phyloP scores from a whole-genome alignment of 2,797 vertebrate species.

The Sylvia borin region DNA sequence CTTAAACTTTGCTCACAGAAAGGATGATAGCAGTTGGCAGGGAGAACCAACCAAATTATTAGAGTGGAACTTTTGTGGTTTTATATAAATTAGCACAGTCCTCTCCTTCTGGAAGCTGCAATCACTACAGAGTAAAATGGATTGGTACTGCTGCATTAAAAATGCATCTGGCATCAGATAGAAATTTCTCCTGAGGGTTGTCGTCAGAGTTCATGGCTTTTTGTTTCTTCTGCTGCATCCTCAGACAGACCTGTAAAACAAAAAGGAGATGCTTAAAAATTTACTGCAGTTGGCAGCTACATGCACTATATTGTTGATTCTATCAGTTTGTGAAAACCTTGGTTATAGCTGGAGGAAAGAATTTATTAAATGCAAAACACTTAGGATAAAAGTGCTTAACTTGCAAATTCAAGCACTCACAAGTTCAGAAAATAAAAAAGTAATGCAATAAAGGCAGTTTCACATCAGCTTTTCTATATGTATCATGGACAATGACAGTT shows the following conservation, averaged over 20 bases:
- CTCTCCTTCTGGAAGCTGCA: conserved; percentile 18
- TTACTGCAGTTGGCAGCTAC: background rate
- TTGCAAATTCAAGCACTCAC: conserved; percentile 11
- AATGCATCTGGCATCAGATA: background rate
- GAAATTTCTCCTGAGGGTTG: background rate
- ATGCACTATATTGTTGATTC: background rate
- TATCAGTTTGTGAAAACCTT: background rate
- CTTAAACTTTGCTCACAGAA: background rate
- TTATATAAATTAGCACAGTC: background rate
- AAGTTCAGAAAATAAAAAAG: background rate
- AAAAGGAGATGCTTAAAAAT: conserved; percentile 35
- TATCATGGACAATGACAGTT: background rate
- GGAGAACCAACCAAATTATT: background rate
- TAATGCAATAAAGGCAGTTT: background rate
- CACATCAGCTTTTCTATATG: background rate
- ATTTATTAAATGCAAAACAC: background rate
- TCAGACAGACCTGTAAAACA: conserved; percentile 56
- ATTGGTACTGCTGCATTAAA: background rate
- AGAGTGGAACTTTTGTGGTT: background rate
- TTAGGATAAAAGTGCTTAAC: background rate
- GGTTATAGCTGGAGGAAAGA: conserved; percentile 18
- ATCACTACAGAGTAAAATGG: background rate
- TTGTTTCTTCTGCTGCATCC: conserved; percentile 46
- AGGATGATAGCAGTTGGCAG: background rate
- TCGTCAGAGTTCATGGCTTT: conserved; percentile 53